Evolutionary conservation across 2,797 vertebrate species (phyloP).

Genomic region (Aphelocoma californica): DNA sequence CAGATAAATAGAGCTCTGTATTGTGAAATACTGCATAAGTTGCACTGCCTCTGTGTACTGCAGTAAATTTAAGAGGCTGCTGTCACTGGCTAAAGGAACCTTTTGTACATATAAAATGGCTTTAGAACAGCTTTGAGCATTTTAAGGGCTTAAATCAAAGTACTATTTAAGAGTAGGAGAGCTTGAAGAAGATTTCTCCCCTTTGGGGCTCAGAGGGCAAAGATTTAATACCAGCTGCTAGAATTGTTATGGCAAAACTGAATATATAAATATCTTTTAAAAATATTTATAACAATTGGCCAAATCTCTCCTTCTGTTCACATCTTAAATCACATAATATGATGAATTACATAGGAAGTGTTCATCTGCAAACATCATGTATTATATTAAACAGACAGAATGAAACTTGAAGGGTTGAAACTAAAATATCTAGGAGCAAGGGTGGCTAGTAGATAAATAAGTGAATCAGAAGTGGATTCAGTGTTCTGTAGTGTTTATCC

Average conservation of each 20-base stretch:
- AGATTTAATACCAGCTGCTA: not conserved
- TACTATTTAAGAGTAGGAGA: not conserved
- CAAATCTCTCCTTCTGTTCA: not conserved
- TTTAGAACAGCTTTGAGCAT: not conserved
- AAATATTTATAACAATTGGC: not conserved
- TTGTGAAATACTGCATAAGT: not conserved
- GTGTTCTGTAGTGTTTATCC: not conserved
- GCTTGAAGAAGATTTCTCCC: not conserved
- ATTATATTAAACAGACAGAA: not conserved
- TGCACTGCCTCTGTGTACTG: not conserved
- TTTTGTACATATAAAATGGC: not conserved
- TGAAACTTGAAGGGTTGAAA: not conserved
- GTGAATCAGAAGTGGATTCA: not conserved
- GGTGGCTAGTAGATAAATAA: not conserved
- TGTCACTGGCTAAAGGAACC: not conserved
- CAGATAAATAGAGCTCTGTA: not conserved
- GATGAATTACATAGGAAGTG: not conserved
- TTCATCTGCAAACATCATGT: not conserved
- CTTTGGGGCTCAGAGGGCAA: not conserved
- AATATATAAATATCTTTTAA: not conserved
- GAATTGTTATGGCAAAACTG: not conserved
- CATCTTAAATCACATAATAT: not conserved
- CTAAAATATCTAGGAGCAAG: not conserved
- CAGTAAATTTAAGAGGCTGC: not conserved
- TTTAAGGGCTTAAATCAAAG: not conserved